Evolutionary conservation across 2,797 vertebrate species (phyloP), one percentile per base, ranked within the genome.

Genomic region (Hydrophis major): DNA sequence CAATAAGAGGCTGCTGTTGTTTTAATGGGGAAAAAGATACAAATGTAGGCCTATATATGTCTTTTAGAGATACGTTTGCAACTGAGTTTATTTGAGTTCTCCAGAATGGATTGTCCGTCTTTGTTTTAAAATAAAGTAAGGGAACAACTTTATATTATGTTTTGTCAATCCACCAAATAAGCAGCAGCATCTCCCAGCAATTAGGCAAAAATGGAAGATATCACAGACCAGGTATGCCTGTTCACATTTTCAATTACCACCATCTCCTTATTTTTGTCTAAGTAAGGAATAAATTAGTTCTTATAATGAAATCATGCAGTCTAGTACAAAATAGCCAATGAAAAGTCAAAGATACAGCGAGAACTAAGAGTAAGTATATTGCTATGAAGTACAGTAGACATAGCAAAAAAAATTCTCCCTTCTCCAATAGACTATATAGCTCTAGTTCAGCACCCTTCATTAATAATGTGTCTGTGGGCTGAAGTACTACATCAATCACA

Each of bases 21-120:
- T 28, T 87, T 61, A 69, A 22, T 90, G 14, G 32, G 3, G 8
- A 42, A n/a, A 78, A 78, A 78, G 37, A 78, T 78, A 42, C 74
- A 78, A 37, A 10, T 42, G 20, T 42, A 78, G 55, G 28, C 4
- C 22, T 56, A n/a, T 2, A 60, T 28, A 11, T 55, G 3, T 89
- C n/a, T 53, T 89, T 47, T 20, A 59, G 7, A 56, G 4, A 42
- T 27, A 22, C 7, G 11, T 74, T 56, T 47, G 57, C 25, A 69
- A 74, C 6, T 28, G 1, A 88, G 56, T 16, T 57, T 42, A 69
- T 66, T 2, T 42, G 59, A 47, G 74, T 12, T 91, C 25, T 60
- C 1, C 0, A 86, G 56, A 94, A 0, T 0, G 83, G 0, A 2
- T 78, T 10, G 0, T 32, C 88, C 32, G 42, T 22, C 55, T 56